phyloP scores from a whole-genome alignment of 2,888 invertebrate species.

The Leptinotarsa haldemani region DNA sequence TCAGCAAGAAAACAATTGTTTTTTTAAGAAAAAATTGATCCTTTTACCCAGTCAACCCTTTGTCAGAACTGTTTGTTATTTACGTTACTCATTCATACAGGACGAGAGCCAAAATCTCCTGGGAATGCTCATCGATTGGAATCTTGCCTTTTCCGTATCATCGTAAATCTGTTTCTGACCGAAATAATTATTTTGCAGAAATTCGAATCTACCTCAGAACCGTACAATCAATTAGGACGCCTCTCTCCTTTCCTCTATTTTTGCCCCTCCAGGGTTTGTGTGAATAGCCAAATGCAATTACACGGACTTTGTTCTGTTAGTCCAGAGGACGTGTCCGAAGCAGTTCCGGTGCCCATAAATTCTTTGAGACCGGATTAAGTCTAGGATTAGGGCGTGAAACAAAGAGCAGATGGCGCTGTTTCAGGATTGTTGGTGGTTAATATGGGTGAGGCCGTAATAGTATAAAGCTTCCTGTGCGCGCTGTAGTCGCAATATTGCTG shows the following conservation, averaged over 20 bases:
- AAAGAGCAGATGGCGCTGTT: conserved; percentile 16
- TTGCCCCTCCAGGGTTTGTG: conserved; percentile 42
- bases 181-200: background rate
- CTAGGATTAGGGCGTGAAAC: conserved; percentile 44
- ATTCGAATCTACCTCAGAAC: conserved; percentile 2
- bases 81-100: too few relatives aligned
- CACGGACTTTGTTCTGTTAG: conserved; percentile 59
- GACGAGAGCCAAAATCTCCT: too few relatives aligned
- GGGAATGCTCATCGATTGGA: too few relatives aligned
- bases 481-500: background rate
- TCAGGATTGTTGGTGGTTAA: conserved; percentile 13
- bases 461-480: background rate
- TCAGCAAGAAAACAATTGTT: too few relatives aligned
- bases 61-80: too few relatives aligned
- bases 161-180: background rate
- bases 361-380: conserved; percentile 46
- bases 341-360: conserved; percentile 48
- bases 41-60: too few relatives aligned
- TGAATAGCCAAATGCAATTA: conserved; percentile 62
- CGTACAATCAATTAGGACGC: background rate
- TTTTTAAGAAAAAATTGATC: too few relatives aligned
- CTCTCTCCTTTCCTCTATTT: background rate
- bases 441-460: conserved; percentile 10
- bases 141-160: too few relatives aligned
- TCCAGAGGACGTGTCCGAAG: conserved; percentile 53